Evolutionary conservation across 2,797 vertebrate species (phyloP).

Genomic region (Crax fasciolata): DNA sequence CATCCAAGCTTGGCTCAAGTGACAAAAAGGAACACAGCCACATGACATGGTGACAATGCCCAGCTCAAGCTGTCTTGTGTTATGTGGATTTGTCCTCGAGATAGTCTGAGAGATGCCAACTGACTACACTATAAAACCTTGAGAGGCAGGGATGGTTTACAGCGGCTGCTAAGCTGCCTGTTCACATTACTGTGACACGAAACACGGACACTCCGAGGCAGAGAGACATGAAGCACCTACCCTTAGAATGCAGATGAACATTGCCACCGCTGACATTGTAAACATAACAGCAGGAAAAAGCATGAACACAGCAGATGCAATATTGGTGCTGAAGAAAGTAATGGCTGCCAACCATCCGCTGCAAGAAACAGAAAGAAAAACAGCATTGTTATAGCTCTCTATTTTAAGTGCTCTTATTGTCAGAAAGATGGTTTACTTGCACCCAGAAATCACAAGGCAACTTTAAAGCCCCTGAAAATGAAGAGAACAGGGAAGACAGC

Average conservation of each 20-base stretch:
- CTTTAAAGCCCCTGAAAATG: background rate
- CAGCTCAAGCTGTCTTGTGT: background rate
- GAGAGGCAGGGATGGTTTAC: background rate
- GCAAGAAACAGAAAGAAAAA: background rate
- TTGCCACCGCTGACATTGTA: slow-evolving; percentile 85
- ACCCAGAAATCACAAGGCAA: background rate
- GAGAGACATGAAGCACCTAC: slow-evolving; percentile 55
- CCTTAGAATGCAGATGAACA: slow-evolving; percentile 83
- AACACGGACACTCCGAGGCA: background rate
- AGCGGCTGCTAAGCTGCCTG: background rate
- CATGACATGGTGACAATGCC: background rate
- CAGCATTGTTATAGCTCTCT: background rate
- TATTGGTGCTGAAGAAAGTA: slow-evolving; percentile 66
- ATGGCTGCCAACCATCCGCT: slow-evolving; percentile 83
- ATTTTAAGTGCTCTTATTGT: background rate
- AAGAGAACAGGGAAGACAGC: background rate
- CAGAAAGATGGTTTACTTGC: background rate
- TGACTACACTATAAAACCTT: background rate
- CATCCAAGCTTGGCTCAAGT: background rate
- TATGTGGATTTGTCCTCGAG: background rate
- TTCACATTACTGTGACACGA: background rate
- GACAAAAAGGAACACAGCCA: background rate
- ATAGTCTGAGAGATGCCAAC: background rate
- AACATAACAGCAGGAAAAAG: slow-evolving; percentile 92
- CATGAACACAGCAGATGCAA: slow-evolving; percentile 89